These are phyloP conservation scores for Eupithecia abbreviata DNA, from an alignment of 2,888 invertebrate genomes.

Conservation along the genomic window DNA sequence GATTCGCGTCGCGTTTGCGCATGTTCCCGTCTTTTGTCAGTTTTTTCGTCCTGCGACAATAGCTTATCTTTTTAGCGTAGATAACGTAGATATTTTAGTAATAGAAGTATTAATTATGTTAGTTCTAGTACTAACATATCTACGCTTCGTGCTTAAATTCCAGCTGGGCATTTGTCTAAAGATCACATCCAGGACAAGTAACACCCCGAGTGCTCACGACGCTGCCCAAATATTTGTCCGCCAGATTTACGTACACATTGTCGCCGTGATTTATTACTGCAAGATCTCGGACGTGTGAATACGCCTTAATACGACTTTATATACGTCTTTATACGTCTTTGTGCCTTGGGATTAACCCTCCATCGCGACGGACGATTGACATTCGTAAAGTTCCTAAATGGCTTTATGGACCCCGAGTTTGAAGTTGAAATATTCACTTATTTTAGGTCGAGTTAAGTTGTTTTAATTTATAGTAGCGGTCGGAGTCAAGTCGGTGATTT, in stretches of 20 bases:
- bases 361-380: conserved; percentile 49
- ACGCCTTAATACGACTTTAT: conserved; percentile 49
- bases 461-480: conserved; percentile 29
- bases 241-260: conserved; percentile 45
- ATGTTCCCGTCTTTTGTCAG: no score
- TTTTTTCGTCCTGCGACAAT: no score
- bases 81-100: no score
- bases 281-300: conserved; percentile 54
- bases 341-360: conserved; percentile 53
- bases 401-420: conserved; percentile 41
- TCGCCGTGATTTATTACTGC: conserved; percentile 54
- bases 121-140: neutral
- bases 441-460: conserved; percentile 35
- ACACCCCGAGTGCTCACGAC: conserved; percentile 31
- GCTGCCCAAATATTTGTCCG: conserved; percentile 46
- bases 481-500: conserved; percentile 23
- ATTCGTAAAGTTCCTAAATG: conserved; percentile 48
- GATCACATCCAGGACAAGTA: conserved; percentile 8
- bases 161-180: conserved; percentile 15
- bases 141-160: neutral
- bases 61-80: no score
- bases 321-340: conserved; percentile 49
- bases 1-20: no score
- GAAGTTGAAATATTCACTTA: conserved; percentile 33
- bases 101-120: no score